Percentiles rank a stretch among this genome's conserved stretches.
Conservation (phyloP, 2,797 vertebrate species). For the Malacoctenus gilli region DNA sequence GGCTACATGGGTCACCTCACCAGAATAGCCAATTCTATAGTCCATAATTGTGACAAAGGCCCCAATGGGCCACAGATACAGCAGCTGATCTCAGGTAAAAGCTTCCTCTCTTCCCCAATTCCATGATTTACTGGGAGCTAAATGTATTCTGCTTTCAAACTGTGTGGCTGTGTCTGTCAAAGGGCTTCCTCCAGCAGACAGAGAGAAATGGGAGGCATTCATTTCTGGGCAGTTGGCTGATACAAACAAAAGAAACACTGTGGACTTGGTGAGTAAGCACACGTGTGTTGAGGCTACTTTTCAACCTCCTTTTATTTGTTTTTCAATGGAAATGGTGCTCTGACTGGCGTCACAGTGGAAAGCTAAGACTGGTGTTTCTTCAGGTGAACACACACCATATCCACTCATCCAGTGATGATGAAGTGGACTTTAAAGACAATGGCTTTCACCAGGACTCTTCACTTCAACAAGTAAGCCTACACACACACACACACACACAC, state of each 20-base stretch:
- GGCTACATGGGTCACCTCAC: conserved; percentile 99
- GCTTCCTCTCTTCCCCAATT: too few species aligned
- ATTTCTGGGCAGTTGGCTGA: conserved; percentile 92
- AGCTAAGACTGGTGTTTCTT: not conserved
- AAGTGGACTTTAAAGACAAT: conserved; percentile 98
- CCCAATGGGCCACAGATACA: conserved; percentile 90
- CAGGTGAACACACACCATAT: conserved; percentile 97
- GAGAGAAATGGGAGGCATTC: conserved; percentile 94
- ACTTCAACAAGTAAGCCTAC: conserved; percentile 92
- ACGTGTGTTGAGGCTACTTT: too few species aligned
- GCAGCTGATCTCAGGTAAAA: conserved; percentile 90
- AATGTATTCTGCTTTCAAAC: too few species aligned
- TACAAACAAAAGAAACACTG: conserved; percentile 86
- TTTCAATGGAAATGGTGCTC: too few species aligned
- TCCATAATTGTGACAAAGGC: conserved; percentile 96
- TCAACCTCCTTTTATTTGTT: too few species aligned
- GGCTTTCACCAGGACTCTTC: conserved; percentile 98
- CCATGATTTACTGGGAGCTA: too few species aligned
- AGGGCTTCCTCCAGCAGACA: conserved; percentile 91
- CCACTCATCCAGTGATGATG: conserved; percentile 97
- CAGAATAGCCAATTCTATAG: conserved; percentile 97
- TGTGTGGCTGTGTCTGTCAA: conserved; percentile 45
- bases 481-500: conserved; percentile 15
- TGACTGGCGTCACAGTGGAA: too few species aligned
- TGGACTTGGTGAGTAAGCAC: conserved; percentile 70